phyloP scores from a whole-genome alignment of 2,113 vertebrate genomes.

The Ivindomyrus marchei region DNA sequence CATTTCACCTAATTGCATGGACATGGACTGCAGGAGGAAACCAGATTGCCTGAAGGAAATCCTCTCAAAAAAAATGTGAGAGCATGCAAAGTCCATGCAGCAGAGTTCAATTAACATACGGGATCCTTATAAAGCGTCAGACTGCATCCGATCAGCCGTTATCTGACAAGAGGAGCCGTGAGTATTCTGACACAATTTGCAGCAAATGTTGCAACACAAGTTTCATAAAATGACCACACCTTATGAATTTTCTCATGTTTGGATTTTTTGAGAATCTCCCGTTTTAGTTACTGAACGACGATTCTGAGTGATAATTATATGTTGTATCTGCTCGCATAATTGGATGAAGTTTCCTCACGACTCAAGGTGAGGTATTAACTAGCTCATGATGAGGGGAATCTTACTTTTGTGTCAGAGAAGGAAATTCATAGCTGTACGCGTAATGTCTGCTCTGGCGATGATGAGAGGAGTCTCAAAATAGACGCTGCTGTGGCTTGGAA shows the following conservation, averaged over 20 bases:
- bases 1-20: not conserved
- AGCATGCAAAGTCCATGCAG: not conserved
- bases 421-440: not conserved
- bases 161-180: not conserved
- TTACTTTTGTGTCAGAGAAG: slow-evolving; percentile 4
- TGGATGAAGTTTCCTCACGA: not conserved
- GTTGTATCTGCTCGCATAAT: not conserved
- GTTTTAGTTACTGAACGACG: not conserved
- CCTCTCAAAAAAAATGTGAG: not conserved
- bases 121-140: not conserved
- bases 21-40: not conserved
- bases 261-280: not conserved
- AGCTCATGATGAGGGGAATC: not conserved
- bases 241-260: not conserved
- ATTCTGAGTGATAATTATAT: not conserved
- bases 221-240: not conserved
- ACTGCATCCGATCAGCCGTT: not conserved
- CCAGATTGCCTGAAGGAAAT: not conserved
- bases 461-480: slow-evolving; percentile 11
- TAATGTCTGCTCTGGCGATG: not conserved
- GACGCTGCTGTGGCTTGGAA: not conserved
- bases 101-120: not conserved
- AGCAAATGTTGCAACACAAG: not conserved
- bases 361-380: not conserved
- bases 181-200: not conserved